Conservation (phyloP, 2,888 invertebrate genomes). For the Archaeoteleia sp. region DNA sequence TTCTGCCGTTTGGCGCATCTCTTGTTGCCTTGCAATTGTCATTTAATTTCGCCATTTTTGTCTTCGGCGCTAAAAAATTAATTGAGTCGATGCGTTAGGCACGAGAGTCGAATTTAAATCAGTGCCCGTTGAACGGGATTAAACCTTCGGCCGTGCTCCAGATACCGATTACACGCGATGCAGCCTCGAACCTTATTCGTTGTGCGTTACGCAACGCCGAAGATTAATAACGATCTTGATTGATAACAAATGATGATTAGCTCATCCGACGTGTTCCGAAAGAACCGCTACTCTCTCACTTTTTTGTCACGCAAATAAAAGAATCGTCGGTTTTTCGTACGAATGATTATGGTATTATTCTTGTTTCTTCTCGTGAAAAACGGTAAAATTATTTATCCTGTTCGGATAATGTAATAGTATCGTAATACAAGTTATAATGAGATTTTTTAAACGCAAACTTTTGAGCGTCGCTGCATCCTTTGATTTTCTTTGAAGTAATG, state of each 20-base stretch:
- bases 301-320: background rate
- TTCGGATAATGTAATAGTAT: no score
- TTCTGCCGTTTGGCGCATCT: no score
- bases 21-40: slow-evolving; percentile 3
- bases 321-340: background rate
- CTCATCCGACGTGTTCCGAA: slow-evolving; percentile 2
- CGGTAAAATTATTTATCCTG: no score
- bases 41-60: slow-evolving; percentile 6
- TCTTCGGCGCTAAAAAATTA: slow-evolving; percentile 3
- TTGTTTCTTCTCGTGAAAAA: no score
- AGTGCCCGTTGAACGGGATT: slow-evolving; percentile 40
- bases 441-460: no score
- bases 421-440: no score
- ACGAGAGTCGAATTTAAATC: slow-evolving; percentile 43
- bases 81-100: slow-evolving; percentile 30
- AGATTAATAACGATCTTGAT: slow-evolving; percentile 38
- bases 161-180: slow-evolving; percentile 48
- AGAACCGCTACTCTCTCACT: background rate
- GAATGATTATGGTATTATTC: no score
- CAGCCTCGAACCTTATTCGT: slow-evolving; percentile 24
- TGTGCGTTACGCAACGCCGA: slow-evolving; percentile 16
- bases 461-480: slow-evolving; percentile 12
- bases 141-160: slow-evolving; percentile 56
- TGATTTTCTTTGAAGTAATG: slow-evolving; percentile 21
- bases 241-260: slow-evolving; percentile 34